Conservation (phyloP, 2,888 invertebrate species). For the Melieria picta region DNA sequence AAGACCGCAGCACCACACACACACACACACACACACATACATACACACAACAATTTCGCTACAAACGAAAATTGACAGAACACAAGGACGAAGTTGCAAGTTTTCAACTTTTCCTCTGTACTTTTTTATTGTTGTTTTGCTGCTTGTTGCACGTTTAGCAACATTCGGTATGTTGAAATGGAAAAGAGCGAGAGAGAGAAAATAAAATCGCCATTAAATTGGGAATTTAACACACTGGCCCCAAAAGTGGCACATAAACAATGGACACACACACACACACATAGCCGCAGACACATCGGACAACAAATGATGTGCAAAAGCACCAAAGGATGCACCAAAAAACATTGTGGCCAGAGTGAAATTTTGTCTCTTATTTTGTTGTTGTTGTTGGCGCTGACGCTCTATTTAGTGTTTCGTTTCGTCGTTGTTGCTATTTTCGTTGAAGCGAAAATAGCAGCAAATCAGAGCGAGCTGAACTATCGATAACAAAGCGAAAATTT, state of each 20-base stretch:
- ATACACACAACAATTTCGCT: background rate
- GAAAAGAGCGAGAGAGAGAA: conserved; percentile 30
- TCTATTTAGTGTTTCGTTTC: background rate
- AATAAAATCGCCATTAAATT: conserved; percentile 53
- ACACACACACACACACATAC: too few relatives aligned
- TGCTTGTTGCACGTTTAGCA: too few relatives aligned
- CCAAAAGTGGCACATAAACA: conserved; percentile 48
- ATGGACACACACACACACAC: conserved; percentile 36
- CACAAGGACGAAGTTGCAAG: background rate
- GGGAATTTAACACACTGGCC: conserved; percentile 46
- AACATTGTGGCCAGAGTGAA: background rate
- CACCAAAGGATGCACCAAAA: background rate
- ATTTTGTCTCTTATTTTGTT: too few relatives aligned
- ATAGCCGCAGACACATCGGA: background rate
- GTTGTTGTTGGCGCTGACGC: too few relatives aligned
- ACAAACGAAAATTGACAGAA: background rate
- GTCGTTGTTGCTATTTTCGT: background rate
- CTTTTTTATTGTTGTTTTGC: too few relatives aligned
- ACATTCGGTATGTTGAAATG: too few relatives aligned
- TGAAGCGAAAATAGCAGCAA: background rate
- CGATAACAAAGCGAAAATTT: conserved; percentile 54
- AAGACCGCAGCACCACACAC: background rate
- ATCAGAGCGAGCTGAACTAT: conserved; percentile 31
- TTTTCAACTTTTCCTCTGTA: conserved; percentile 2
- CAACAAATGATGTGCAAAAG: conserved; percentile 6